A percentile compares a stretch with the other conserved stretches of the same genome.
Conservation (phyloP, 2,113 vertebrate species). For the Platysteira castanea region DNA sequence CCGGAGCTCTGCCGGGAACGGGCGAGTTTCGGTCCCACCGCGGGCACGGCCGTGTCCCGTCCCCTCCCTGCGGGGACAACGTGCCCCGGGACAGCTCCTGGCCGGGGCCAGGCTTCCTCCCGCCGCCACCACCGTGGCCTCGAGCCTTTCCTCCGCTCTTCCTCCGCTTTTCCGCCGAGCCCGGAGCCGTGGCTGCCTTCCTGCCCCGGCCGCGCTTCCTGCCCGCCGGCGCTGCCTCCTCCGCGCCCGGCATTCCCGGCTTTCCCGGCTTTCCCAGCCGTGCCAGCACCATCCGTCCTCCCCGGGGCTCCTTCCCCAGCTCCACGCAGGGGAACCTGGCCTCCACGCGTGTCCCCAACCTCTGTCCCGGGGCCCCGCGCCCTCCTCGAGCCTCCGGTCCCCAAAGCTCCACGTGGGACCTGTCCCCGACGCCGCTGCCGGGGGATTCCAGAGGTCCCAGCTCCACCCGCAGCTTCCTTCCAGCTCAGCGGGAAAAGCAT, state of each 20-base stretch:
- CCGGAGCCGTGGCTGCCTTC: not conserved
- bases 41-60: rapidly evolving
- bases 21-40: not conserved
- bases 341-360: rapidly evolving
- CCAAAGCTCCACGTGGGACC: rapidly evolving
- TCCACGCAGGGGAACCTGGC: rapidly evolving
- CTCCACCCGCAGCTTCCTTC: not conserved
- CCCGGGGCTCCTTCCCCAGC: not conserved
- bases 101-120: not conserved
- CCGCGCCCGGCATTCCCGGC: not conserved
- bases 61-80: not conserved
- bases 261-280: no score
- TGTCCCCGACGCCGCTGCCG: rapidly evolving
- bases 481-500: not conserved
- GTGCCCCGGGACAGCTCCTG: rapidly evolving
- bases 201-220: conserved; percentile 34
- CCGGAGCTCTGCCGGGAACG: not conserved
- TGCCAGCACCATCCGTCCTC: rapidly evolving
- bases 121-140: rapidly evolving
- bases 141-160: not conserved
- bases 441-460: rapidly evolving
- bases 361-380: rapidly evolving
- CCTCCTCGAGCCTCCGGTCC: not conserved
- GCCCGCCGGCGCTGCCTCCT: not conserved
- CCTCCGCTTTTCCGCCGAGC: not conserved